phyloP scores from a whole-genome alignment of 2,113 vertebrate genomes.

The Aegithalos caudatus region DNA sequence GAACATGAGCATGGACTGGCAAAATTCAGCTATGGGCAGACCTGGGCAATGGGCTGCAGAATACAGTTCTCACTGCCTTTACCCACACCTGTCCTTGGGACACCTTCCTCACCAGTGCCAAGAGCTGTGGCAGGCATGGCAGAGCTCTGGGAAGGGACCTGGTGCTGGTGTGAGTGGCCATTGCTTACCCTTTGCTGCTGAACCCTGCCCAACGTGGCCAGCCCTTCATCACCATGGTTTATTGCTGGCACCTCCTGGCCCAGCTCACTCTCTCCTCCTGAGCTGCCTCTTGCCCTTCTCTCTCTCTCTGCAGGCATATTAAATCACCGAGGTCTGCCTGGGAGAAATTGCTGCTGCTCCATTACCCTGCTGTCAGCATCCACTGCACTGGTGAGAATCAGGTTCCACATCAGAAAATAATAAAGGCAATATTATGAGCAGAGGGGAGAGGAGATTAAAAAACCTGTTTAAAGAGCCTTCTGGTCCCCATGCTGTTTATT shows the following conservation, averaged over 20 bases:
- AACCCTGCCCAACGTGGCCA: neutral
- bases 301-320: neutral
- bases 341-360: constrained; percentile 28
- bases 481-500: constrained; percentile 20
- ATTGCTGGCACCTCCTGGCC: neutral
- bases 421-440: constrained; percentile 51
- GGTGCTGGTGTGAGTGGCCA: rapidly evolving
- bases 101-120: neutral
- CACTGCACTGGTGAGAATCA: constrained; percentile 41
- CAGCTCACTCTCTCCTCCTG: neutral
- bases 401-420: constrained; percentile 61
- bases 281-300: neutral
- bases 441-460: constrained; percentile 63
- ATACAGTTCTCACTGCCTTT: rapidly evolving
- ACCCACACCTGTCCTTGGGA: neutral
- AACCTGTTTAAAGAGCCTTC: constrained; percentile 19
- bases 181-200: rapidly evolving
- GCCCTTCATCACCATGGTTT: rapidly evolving
- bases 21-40: neutral
- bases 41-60: neutral
- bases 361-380: constrained; percentile 51
- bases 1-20: neutral
- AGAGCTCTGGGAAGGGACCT: neutral
- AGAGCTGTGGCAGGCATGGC: neutral
- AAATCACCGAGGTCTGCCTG: neutral